Conservation (phyloP, 2,113 vertebrate genomes). For the Suncus etruscus region DNA sequence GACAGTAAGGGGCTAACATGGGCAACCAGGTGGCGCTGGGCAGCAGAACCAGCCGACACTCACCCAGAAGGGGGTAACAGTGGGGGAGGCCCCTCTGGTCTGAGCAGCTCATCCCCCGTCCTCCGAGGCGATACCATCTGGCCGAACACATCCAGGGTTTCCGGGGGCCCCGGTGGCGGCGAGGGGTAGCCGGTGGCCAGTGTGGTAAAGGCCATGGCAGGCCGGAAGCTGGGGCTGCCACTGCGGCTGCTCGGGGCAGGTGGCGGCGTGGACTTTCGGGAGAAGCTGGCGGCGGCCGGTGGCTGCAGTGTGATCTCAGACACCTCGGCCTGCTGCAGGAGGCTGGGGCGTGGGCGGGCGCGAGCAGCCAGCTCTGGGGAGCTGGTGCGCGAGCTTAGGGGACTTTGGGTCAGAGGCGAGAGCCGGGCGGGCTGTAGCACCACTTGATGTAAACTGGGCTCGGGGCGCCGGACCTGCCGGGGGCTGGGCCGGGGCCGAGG, state of each 20-base stretch:
- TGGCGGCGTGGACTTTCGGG: conserved; percentile 93
- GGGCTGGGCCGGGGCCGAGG: conserved; percentile 96
- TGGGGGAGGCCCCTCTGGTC: conserved; percentile 95
- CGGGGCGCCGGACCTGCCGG: conserved; percentile 94
- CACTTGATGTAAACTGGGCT: conserved; percentile 98
- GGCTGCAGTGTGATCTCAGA: conserved; percentile 96
- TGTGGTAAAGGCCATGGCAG: conserved; percentile 93
- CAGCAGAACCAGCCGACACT: conserved; percentile 85
- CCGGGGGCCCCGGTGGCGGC: conserved; percentile 89
- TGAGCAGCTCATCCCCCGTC: conserved; percentile 95
- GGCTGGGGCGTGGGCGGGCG: conserved; percentile 94
- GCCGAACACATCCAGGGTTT: conserved; percentile 95
- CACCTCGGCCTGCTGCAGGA: conserved; percentile 95
- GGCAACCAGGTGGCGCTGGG: conserved; percentile 63
- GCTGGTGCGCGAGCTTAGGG: conserved; percentile 96
- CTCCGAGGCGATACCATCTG: conserved; percentile 95
- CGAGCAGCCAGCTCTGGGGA: conserved; percentile 96
- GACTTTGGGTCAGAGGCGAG: conserved; percentile 98
- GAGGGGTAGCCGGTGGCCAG: conserved; percentile 93
- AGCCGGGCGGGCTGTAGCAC: conserved; percentile 98
- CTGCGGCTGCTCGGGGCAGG: conserved; percentile 94
- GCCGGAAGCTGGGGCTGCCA: conserved; percentile 90
- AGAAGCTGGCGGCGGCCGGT: conserved; percentile 94
- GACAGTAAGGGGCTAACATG: too few species aligned
- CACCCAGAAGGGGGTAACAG: conserved; percentile 97